Conservation (phyloP, 2,113 vertebrate species). For the Sander lucioperca region DNA sequence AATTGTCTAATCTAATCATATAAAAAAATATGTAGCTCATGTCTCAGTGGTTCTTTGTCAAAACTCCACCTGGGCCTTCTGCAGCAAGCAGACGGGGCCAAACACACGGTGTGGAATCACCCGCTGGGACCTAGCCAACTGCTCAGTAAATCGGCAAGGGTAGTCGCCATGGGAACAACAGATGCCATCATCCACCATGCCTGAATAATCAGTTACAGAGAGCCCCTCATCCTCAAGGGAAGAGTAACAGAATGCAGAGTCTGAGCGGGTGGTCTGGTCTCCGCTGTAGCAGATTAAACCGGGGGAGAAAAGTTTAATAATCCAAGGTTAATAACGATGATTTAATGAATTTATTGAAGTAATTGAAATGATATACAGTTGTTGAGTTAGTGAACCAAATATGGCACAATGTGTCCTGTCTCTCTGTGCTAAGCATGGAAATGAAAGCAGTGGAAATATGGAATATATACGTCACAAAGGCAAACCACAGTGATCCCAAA, state of each 20-base stretch:
- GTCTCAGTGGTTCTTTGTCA: conserved; percentile 45
- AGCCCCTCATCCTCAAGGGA: conserved; percentile 57
- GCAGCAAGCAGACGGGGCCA: conserved; percentile 85
- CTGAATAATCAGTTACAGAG: conserved; percentile 68
- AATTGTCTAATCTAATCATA: conserved; percentile 39
- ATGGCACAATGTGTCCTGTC: conserved; percentile 27
- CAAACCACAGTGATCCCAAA: conserved; percentile 62
- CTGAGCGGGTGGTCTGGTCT: conserved; percentile 56
- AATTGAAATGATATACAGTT: conserved; percentile 17
- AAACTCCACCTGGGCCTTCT: conserved; percentile 79
- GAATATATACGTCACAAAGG: conserved; percentile 62
- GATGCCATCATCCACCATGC: conserved; percentile 66
- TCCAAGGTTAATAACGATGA: conserved; percentile 50
- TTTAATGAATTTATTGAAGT: conserved; percentile 38
- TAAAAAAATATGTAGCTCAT: conserved; percentile 53
- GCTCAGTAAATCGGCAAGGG: conserved; percentile 90
- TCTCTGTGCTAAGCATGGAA: conserved; percentile 40
- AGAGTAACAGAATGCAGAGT: conserved; percentile 58
- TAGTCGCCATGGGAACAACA: conserved; percentile 90
- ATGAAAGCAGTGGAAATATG: conserved; percentile 64
- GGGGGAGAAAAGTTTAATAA: conserved; percentile 57
- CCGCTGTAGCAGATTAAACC: conserved; percentile 62
- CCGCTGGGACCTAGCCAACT: conserved; percentile 80
- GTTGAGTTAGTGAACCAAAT: conserved; percentile 14
- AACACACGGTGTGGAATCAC: conserved; percentile 92